phyloP scores from a whole-genome alignment of 2,888 invertebrate genomes.

The Schrankia costaestrigalis region DNA sequence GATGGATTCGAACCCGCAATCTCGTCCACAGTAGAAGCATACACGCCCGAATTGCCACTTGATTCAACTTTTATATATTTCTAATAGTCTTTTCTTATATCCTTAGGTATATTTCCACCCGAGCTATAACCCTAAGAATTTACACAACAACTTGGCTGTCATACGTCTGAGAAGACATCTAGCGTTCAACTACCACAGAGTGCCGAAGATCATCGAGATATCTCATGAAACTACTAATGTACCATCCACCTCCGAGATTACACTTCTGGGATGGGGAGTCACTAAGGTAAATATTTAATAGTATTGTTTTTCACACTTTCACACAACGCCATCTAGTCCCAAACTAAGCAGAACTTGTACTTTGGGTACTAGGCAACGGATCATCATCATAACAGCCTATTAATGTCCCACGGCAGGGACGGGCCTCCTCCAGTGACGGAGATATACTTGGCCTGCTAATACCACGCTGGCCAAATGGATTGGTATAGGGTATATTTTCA shows the following conservation, averaged over 20 bases:
- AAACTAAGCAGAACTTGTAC: background rate
- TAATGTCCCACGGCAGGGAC: too few species aligned
- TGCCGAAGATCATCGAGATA: slow-evolving; percentile 56
- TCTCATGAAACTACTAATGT: slow-evolving; percentile 32
- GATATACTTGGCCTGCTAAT: too few species aligned
- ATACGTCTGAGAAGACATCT: slow-evolving; percentile 55
- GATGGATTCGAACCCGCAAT: too few species aligned
- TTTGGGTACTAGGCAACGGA: too few species aligned
- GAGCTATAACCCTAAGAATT: slow-evolving; percentile 56
- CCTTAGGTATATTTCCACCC: slow-evolving; percentile 69
- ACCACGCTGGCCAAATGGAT: too few species aligned
- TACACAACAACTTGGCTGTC: slow-evolving; percentile 60
- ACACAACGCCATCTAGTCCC: background rate
- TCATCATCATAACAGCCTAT: too few species aligned
- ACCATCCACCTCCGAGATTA: slow-evolving; percentile 52
- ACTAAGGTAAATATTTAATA: slow-evolving; percentile 50
- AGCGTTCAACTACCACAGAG: slow-evolving; percentile 44
- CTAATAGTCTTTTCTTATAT: background rate
- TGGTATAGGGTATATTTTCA: too few species aligned
- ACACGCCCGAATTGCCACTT: too few species aligned
- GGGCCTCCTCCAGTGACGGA: too few species aligned
- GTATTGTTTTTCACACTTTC: background rate
- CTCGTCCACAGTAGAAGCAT: too few species aligned
- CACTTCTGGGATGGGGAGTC: slow-evolving; percentile 69
- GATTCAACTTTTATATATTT: too few species aligned